A percentile compares a stretch with the other conserved stretches of the same genome.
Evolutionary conservation across 2,888 invertebrate species (phyloP).

Genomic region (Autographa pulchrina): DNA sequence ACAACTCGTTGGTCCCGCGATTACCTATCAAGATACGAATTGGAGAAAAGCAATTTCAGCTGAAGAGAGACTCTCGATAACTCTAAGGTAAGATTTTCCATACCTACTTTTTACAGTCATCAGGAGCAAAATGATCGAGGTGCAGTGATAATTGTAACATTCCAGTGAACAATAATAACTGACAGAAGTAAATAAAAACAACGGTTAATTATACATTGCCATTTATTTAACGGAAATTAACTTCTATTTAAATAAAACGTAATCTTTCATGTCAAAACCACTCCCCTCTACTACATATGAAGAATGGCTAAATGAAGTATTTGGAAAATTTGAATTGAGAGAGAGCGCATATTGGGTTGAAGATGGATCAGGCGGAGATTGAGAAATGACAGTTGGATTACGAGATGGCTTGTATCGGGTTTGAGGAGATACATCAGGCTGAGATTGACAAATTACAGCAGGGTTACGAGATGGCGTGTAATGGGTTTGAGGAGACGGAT

Average conservation of each 20-base stretch:
- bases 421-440: not conserved
- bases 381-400: not conserved
- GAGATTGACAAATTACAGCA: constrained; percentile 4
- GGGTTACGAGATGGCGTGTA: constrained; percentile 10
- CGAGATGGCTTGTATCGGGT: not conserved
- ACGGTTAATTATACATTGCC: not conserved
- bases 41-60: constrained; percentile 24
- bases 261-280: not conserved
- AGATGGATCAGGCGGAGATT: not conserved
- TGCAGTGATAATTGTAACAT: not conserved
- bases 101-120: constrained; percentile 1
- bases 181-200: constrained; percentile 2
- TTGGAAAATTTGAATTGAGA: not conserved
- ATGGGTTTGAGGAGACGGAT: constrained; percentile 8
- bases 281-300: not conserved
- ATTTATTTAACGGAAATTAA: not conserved
- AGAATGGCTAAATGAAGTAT: not conserved
- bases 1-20: constrained; percentile 3
- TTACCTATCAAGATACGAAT: constrained; percentile 9
- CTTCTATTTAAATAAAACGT: not conserved
- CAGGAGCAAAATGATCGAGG: too few relatives aligned
- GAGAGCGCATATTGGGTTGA: too few relatives aligned
- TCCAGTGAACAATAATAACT: constrained; percentile 7
- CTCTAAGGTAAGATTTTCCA: constrained; percentile 18
- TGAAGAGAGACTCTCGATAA: constrained; percentile 22